Percentiles rank a stretch among this genome's conserved stretches.
Evolutionary conservation across 2,113 vertebrate genomes (phyloP).

Genomic region (Hydrolagus affinis): DNA sequence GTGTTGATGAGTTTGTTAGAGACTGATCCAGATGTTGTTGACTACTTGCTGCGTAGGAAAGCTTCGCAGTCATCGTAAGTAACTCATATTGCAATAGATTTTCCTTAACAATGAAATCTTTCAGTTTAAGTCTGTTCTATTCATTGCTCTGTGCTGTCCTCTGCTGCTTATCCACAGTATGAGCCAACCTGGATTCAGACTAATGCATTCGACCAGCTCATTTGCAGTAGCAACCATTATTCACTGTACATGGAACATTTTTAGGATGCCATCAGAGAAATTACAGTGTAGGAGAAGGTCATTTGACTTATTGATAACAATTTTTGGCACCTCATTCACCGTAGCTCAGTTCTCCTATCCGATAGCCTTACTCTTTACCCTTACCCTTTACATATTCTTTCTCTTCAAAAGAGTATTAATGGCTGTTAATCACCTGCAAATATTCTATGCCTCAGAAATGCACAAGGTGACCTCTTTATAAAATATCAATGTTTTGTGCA

Average conservation of each 20-base stretch:
- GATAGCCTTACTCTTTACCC: too few relatives aligned
- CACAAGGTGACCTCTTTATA: too few relatives aligned
- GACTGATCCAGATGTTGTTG: slow-evolving; percentile 89
- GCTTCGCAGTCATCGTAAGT: slow-evolving; percentile 83
- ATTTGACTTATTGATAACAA: too few relatives aligned
- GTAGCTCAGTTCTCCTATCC: too few relatives aligned
- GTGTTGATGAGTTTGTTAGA: slow-evolving; percentile 84
- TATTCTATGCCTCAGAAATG: too few relatives aligned
- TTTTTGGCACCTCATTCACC: too few relatives aligned
- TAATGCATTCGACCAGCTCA: neutral
- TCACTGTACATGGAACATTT: neutral
- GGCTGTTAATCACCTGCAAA: too few relatives aligned
- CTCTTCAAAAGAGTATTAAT: too few relatives aligned
- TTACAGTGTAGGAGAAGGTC: too few relatives aligned
- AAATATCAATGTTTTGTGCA: too few relatives aligned
- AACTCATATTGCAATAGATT: slow-evolving; percentile 27
- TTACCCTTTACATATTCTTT: too few relatives aligned
- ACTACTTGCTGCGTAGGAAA: slow-evolving; percentile 86
- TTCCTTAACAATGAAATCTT: neutral
- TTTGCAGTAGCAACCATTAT: neutral
- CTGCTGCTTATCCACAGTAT: neutral
- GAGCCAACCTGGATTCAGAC: neutral
- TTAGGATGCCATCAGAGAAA: neutral
- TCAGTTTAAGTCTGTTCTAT: neutral
- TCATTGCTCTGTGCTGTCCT: neutral